Percentiles rank a stretch among this genome's conserved stretches.
Evolutionary conservation across 2,888 invertebrate species (phyloP).

Genomic region (Brachylomia viminalis): DNA sequence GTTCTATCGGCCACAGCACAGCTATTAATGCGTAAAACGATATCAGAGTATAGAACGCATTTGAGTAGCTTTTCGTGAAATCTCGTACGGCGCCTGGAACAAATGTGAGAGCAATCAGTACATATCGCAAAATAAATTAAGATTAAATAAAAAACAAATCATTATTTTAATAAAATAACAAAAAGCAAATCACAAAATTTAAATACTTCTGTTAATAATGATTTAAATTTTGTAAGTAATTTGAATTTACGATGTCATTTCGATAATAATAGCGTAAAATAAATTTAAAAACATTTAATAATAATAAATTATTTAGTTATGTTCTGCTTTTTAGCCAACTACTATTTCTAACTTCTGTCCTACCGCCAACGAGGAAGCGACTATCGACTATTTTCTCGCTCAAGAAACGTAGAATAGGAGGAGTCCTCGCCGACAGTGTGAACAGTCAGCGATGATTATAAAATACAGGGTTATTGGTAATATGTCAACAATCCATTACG

Average conservation of each 20-base stretch:
- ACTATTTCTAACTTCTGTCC: too few species aligned
- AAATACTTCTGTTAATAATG: not conserved
- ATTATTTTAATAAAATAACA: not conserved
- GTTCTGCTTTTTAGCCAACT: too few species aligned
- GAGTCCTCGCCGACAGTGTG: too few species aligned
- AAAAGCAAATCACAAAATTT: not conserved
- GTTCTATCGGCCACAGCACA: conserved; percentile 51
- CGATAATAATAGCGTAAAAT: not conserved
- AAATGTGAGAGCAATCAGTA: conserved; percentile 21
- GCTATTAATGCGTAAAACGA: conserved; percentile 32
- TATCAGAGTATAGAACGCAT: conserved; percentile 43
- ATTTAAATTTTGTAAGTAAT: not conserved
- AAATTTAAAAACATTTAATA: too few species aligned
- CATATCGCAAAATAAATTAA: not conserved
- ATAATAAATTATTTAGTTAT: too few species aligned
- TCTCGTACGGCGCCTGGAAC: conserved; percentile 53
- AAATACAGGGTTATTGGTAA: too few species aligned
- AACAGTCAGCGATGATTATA: too few species aligned
- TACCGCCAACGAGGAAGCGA: too few species aligned
- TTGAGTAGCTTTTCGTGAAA: conserved; percentile 42
- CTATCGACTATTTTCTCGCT: too few species aligned
- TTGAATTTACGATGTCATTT: conserved; percentile 3
- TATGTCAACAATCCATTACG: too few species aligned
- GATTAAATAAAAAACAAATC: not conserved
- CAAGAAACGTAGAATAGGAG: too few species aligned